A percentile compares a stretch with the other conserved stretches of the same genome.
Conservation (phyloP, 2,113 vertebrate genomes). For the Eurystomus gularis region DNA sequence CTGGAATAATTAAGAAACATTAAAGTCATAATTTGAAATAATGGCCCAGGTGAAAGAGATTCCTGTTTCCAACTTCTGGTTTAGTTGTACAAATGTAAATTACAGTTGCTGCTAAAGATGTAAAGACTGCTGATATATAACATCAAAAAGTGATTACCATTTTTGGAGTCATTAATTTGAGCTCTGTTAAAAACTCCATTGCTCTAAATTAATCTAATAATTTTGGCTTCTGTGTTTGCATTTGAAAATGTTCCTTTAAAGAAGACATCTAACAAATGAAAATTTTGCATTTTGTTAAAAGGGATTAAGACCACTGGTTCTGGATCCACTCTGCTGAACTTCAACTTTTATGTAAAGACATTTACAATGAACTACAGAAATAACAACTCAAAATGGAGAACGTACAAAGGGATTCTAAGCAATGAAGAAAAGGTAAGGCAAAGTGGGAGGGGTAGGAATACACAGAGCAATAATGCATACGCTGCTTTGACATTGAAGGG, state of each 20-base stretch:
- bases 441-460: neutral
- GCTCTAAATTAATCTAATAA: neutral
- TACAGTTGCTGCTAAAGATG: neutral
- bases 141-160: neutral
- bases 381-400: constrained; percentile 80
- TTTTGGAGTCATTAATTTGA: neutral
- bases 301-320: constrained; percentile 82
- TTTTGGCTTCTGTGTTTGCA: neutral
- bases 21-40: neutral
- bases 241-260: constrained; percentile 5
- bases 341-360: constrained; percentile 80
- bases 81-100: neutral
- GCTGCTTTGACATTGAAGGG: neutral
- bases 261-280: neutral
- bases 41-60: neutral
- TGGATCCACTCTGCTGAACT: constrained; percentile 68
- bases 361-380: constrained; percentile 81
- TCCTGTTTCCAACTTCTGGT: neutral
- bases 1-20: neutral
- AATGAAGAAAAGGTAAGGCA: constrained; percentile 78
- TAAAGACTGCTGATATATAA: neutral
- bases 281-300: constrained; percentile 54
- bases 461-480: fast-evolving
- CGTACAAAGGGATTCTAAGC: constrained; percentile 76
- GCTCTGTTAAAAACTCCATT: neutral